Conservation (phyloP, 2,797 vertebrate genomes). For the Otolemur crassicaudatus region DNA sequence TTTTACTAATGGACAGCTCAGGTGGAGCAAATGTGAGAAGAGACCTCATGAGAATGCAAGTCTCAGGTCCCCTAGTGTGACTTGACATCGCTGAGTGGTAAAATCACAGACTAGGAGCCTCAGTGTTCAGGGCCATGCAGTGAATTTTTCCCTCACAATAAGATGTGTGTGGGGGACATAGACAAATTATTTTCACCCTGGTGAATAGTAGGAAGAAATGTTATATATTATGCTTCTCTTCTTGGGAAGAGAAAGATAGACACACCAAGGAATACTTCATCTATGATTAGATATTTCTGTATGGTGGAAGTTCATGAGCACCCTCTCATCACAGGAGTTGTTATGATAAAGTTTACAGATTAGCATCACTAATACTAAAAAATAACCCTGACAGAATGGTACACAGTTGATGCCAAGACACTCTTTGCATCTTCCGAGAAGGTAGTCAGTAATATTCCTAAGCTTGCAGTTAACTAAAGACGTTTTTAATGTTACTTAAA, state of each 20-base stretch:
- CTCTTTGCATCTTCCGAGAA: not conserved
- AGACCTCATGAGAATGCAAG: not conserved
- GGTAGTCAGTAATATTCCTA: slow-evolving; percentile 13
- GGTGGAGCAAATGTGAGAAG: not conserved
- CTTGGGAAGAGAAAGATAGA: not conserved
- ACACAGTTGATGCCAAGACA: not conserved
- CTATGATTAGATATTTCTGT: not conserved
- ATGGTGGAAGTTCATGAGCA: not conserved
- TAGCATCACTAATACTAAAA: not conserved
- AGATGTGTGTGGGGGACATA: not conserved
- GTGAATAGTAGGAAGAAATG: not conserved
- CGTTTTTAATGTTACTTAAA: slow-evolving; percentile 48
- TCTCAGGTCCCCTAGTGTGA: not conserved
- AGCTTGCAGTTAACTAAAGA: slow-evolving; percentile 47
- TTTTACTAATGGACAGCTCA: not conserved
- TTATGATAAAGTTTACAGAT: not conserved
- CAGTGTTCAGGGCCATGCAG: not conserved
- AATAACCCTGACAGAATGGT: not conserved
- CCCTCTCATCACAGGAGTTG: not conserved
- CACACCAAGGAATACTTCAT: not conserved
- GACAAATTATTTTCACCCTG: not conserved
- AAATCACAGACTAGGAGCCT: not conserved
- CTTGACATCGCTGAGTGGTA: not conserved
- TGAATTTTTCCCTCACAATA: rapidly evolving
- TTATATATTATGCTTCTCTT: not conserved